A percentile compares a stretch with the other conserved stretches of the same genome.
Conservation (phyloP, 2,797 vertebrate species). For the Okamejei kenojei region DNA sequence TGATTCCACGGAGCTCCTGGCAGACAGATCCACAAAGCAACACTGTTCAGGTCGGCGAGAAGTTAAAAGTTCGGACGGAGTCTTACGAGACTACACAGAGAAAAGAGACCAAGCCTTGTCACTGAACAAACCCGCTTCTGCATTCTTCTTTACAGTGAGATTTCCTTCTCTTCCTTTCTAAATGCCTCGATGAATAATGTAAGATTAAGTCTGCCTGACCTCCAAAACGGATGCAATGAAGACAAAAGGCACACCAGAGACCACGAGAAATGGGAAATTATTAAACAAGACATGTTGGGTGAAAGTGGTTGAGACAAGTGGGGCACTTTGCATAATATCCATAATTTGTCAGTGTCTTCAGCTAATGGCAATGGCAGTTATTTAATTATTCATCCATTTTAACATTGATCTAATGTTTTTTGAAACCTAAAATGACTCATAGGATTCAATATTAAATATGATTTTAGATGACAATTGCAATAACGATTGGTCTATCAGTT, state of each 20-base stretch:
- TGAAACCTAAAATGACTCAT: not conserved
- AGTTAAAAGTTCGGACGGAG: not conserved
- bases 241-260: not conserved
- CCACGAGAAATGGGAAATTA: not conserved
- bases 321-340: constrained; percentile 17
- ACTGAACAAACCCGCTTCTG: not conserved
- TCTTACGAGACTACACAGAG: not conserved
- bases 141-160: not conserved
- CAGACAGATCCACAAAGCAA: not conserved
- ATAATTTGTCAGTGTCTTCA: constrained; percentile 24
- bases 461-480: not conserved
- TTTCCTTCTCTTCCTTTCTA: not conserved
- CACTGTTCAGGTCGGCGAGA: not conserved
- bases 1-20: not conserved
- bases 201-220: constrained; percentile 18
- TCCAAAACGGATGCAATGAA: constrained; percentile 19
- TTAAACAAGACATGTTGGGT: constrained; percentile 25
- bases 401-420: not conserved
- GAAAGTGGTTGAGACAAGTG: not conserved
- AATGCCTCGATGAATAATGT: constrained; percentile 12
- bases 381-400: constrained; percentile 32
- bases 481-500: not conserved
- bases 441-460: not conserved
- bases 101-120: not conserved
- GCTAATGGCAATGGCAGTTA: not conserved